phyloP scores from a whole-genome alignment of 2,797 vertebrate species.

The Parauchenoglanis punctatus region DNA sequence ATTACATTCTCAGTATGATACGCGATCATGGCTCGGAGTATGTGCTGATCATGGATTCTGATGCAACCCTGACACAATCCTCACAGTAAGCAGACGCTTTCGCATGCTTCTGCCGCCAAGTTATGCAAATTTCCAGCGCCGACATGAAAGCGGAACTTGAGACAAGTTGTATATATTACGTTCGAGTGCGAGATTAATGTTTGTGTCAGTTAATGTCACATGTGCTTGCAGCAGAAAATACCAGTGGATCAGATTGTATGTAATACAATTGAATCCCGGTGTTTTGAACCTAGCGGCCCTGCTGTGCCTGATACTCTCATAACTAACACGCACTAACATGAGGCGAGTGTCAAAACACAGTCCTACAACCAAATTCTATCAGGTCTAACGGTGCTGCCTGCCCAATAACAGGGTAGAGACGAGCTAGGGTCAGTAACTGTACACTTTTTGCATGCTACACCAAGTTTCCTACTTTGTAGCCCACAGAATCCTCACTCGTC shows the following conservation, averaged over 20 bases:
- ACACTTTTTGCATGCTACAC: not conserved
- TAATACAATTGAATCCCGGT: not conserved
- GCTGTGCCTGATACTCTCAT: not conserved
- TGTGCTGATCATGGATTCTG: not conserved
- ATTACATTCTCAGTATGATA: not conserved
- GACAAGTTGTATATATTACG: not conserved
- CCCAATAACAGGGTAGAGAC: not conserved
- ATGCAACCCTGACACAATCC: not conserved
- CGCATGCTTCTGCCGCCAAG: not conserved
- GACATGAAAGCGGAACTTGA: not conserved
- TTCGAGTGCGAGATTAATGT: not conserved
- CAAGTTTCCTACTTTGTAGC: not conserved
- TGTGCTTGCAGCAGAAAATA: not conserved
- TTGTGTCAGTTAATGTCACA: not conserved
- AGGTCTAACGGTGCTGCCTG: not conserved
- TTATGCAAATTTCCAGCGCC: not conserved
- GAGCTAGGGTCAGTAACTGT: not conserved
- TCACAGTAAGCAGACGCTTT: not conserved
- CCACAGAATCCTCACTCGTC: not conserved
- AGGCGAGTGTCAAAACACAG: not conserved
- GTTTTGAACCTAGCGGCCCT: not conserved
- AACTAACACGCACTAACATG: not conserved
- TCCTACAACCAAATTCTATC: not conserved
- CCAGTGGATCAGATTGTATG: not conserved
- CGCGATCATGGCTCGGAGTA: not conserved